Conservation (phyloP, 2,888 invertebrate genomes). For the Celastrina argiolus region DNA sequence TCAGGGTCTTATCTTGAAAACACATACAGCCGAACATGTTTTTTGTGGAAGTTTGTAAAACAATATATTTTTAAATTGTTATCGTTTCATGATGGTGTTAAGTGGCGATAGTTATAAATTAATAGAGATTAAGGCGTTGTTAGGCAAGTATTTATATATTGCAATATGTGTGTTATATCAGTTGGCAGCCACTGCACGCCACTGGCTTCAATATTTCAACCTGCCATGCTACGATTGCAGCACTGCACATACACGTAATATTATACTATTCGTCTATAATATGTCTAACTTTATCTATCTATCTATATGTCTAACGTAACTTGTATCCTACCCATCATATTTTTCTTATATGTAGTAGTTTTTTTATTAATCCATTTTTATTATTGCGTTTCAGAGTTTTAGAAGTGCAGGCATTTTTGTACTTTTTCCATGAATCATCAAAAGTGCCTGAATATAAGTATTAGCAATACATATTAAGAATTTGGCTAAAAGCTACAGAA, state of each 20-base stretch:
- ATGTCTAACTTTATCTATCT: background rate
- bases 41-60: too few relatives aligned
- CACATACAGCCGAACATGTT: too few relatives aligned
- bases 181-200: slow-evolving; percentile 42
- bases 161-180: slow-evolving; percentile 38
- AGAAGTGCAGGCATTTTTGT: too few relatives aligned
- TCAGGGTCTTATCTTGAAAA: too few relatives aligned
- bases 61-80: too few relatives aligned
- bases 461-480: background rate
- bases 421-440: too few relatives aligned
- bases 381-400: background rate
- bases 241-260: background rate
- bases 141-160: background rate
- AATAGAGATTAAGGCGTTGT: background rate
- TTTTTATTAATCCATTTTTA: background rate
- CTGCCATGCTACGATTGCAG: slow-evolving; percentile 44
- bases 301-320: too few relatives aligned
- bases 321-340: too few relatives aligned
- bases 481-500: too few relatives aligned
- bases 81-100: background rate
- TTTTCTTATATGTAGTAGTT: too few relatives aligned
- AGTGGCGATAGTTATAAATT: background rate
- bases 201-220: slow-evolving; percentile 49
- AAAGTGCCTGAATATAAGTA: background rate
- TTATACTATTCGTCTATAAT: too few relatives aligned